Conservation (phyloP, 1,140 invertebrate genomes). For the Drosophila parvula region DNA sequence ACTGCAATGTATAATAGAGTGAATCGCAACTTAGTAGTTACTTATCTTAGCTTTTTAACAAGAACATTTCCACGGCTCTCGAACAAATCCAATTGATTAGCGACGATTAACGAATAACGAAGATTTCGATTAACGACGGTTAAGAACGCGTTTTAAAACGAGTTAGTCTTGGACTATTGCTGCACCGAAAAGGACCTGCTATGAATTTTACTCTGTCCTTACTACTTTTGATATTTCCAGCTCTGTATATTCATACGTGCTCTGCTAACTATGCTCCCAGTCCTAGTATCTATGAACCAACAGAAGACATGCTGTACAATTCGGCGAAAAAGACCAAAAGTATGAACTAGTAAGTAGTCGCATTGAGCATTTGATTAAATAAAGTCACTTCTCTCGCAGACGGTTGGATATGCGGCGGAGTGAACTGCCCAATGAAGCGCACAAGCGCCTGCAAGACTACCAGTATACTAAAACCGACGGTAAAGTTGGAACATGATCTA, state of each 20-base stretch:
- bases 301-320: not conserved
- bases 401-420: conserved; percentile 16
- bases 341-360: not conserved
- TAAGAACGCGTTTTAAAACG: not conserved
- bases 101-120: not conserved
- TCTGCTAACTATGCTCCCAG: too few relatives aligned
- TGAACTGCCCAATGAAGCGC: conserved; percentile 1
- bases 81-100: not conserved
- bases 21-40: too few relatives aligned
- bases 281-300: not conserved
- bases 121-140: not conserved
- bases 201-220: not conserved
- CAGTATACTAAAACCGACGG: not conserved
- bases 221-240: not conserved
- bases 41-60: too few relatives aligned
- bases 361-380: too few relatives aligned
- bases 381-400: not conserved
- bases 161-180: not conserved
- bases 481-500: not conserved
- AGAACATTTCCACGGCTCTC: not conserved
- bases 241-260: not conserved
- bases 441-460: conserved; percentile 18
- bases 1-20: too few relatives aligned
- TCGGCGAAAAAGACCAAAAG: not conserved
- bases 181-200: too few relatives aligned